Evolutionary conservation across 30 jellyfish, hydroid and myxozoan genomes (phyloP).

Genomic region (Aurelia sp.): DNA sequence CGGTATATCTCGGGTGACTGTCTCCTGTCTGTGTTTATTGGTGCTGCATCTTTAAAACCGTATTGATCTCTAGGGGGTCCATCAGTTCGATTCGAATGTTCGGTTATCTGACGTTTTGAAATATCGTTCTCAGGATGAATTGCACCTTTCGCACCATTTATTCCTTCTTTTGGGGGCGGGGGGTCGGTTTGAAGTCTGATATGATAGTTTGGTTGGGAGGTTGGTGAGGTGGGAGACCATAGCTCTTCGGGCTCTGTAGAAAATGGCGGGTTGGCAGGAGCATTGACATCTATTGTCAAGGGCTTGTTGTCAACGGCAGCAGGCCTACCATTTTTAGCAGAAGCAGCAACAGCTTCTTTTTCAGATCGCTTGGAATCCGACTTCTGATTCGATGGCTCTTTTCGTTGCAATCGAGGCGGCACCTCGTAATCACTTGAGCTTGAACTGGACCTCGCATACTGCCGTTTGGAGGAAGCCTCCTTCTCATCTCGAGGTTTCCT

Average conservation of each 20-base stretch:
- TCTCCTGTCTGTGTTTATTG: too few relatives aligned
- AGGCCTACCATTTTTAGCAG: background rate
- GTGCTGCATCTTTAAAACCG: too few relatives aligned
- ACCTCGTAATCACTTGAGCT: background rate
- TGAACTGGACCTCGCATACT: background rate
- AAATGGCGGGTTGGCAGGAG: background rate
- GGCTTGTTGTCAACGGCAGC: background rate
- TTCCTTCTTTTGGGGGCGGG: background rate
- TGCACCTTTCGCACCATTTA: background rate
- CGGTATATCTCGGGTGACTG: background rate
- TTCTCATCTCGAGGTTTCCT: background rate
- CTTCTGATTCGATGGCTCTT: background rate
- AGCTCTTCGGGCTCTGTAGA: slow-evolving; percentile 38
- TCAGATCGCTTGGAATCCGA: too few relatives aligned
- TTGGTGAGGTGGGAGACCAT: slow-evolving; percentile 55
- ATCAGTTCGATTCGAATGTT: too few relatives aligned
- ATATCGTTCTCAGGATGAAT: too few relatives aligned
- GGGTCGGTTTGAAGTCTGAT: background rate
- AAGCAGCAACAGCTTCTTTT: background rate
- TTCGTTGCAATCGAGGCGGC: slow-evolving; percentile 26
- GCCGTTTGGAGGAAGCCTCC: too few relatives aligned
- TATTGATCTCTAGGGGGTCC: too few relatives aligned
- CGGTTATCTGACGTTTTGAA: too few relatives aligned
- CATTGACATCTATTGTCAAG: background rate
- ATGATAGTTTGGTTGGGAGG: slow-evolving; percentile 4